These are phyloP conservation scores for Cyprinus carpio DNA, from an alignment of 2,113 vertebrate species.

Conservation along the genomic window DNA sequence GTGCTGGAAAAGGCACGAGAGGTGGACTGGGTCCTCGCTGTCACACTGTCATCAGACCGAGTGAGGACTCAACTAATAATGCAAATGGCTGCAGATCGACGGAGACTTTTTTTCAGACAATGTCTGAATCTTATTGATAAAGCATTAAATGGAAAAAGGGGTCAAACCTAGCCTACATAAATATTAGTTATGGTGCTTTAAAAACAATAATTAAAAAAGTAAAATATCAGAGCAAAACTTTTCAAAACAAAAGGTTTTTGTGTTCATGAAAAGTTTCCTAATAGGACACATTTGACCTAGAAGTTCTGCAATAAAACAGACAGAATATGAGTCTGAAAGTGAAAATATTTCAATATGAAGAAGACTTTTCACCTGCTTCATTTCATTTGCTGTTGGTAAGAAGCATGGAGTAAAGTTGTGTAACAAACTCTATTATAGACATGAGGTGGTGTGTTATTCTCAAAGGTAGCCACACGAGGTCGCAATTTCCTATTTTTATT, in stretches of 20 bases:
- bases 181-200: not conserved
- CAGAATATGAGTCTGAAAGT: not conserved
- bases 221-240: not conserved
- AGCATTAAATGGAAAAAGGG: not conserved
- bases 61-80: constrained; percentile 82
- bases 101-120: not conserved
- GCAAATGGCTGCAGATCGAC: not conserved
- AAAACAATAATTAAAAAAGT: not conserved
- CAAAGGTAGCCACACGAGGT: not conserved
- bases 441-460: not conserved
- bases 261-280: not conserved
- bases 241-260: not conserved
- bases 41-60: constrained; percentile 76
- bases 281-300: not conserved
- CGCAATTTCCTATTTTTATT: not conserved
- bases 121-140: not conserved
- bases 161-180: not conserved
- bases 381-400: not conserved
- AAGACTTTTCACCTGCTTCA: not conserved
- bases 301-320: not conserved
- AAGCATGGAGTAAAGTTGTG: not conserved
- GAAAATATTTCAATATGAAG: not conserved
- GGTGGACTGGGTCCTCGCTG: constrained; percentile 63
- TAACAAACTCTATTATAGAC: not conserved
- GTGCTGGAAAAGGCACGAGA: constrained; percentile 57